Base-by-base conservation (phyloP, 2,888 invertebrate genomes). In the Tiliacea aurago region DNA sequence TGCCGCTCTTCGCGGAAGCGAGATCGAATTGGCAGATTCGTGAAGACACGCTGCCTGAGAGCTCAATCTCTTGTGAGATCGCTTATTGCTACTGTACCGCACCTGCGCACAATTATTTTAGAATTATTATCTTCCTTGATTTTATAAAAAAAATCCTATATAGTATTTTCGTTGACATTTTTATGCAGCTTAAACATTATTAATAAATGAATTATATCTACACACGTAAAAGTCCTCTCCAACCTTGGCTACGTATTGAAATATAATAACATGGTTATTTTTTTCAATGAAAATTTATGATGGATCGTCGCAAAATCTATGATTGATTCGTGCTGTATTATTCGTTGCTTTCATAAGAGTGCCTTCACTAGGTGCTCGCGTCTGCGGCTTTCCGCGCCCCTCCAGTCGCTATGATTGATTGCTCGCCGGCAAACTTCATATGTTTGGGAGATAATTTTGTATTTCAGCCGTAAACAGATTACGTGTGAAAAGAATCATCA, bases 301-400 rank as follows among this genome's bases (percentile, higher is more conserved):
- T 96, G 93, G 96, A 96, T 96, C 94, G 93, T 94, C 95, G 90
- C 92, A 91, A 94, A 95, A 95, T 95, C 95, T 95, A 96, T 96
- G 96, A 96, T 96, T 96, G 96, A 96, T 96, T 95, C 92, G 94
- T 94, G 95, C 91, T 93, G 93, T 95, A 95, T 95, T 95, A 95
- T 96, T 95, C 95, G 93, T 91, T 91, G 94, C 94, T 93, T 94
- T 93, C 92, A 92, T 92, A 94, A 94, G 95, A 94, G 95, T 94
- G 94, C 93, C 93, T 93, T 91, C 88, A 91, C 89, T 88, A 90
- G 93, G 91, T 93, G 93, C 92, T 91, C 94, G 92, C 93, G 92
- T 92, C 91, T 91, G 94, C 92, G 93, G 94, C 93, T 94, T 94
- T 92, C 92, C 90, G 88, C 91, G 92, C 94, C 93, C 94, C 94